phyloP scores from a whole-genome alignment of 2,888 invertebrate genomes.

The Leptogaster cylindrica region DNA sequence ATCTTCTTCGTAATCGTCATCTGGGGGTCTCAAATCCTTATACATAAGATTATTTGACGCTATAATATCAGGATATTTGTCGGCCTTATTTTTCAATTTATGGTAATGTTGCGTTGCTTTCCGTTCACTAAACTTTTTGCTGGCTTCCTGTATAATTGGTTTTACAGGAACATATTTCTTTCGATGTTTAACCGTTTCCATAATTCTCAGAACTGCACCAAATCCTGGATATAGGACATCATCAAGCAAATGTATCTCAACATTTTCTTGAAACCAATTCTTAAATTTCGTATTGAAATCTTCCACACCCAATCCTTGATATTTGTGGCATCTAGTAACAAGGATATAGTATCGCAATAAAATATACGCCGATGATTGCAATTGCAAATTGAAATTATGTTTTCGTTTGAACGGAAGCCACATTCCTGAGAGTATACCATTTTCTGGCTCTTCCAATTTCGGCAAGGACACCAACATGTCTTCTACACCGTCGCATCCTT shows the following conservation, averaged over 20 bases:
- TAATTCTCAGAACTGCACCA: conserved; percentile 56
- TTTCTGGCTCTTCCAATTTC: conserved; percentile 52
- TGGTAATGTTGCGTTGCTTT: not conserved
- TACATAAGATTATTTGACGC: too few relatives aligned
- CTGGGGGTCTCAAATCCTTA: too few relatives aligned
- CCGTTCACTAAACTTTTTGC: not conserved
- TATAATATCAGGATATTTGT: not conserved
- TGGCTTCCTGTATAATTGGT: not conserved
- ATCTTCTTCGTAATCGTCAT: not conserved
- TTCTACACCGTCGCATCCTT: conserved; percentile 48
- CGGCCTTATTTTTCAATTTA: conserved; percentile 9
- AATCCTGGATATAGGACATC: conserved; percentile 59
- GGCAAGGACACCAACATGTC: conserved; percentile 58
- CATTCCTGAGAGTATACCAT: conserved; percentile 53
- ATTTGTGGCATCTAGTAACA: conserved; percentile 56
- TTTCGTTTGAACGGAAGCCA: conserved; percentile 57
- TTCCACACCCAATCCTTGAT: conserved; percentile 52
- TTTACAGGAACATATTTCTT: conserved; percentile 15
- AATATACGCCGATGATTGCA: conserved; percentile 53
- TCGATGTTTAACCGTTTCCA: conserved; percentile 50
- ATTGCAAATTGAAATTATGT: conserved; percentile 56
- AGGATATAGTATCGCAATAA: conserved; percentile 56
- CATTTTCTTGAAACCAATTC: conserved; percentile 55
- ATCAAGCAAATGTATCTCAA: conserved; percentile 56
- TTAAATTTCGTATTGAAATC: conserved; percentile 55